Evolutionary conservation across 2,113 vertebrate genomes (phyloP).

Genomic region (Rhinichthys klamathensis): DNA sequence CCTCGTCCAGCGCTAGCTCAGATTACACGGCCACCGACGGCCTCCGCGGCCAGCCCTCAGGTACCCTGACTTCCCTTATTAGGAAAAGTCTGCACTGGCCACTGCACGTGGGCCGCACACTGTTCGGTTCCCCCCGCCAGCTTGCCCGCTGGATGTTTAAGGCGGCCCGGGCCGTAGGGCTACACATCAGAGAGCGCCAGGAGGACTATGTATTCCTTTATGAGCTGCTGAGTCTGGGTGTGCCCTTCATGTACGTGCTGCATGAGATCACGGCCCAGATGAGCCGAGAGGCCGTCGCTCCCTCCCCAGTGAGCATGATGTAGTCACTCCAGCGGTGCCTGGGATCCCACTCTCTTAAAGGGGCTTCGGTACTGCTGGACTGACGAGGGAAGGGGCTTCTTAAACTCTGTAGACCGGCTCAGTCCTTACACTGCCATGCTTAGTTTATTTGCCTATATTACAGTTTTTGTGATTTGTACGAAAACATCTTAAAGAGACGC

Average conservation of each 20-base stretch:
- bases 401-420: conserved; percentile 27
- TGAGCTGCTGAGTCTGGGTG: conserved; percentile 89
- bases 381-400: background rate
- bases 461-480: background rate
- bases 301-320: conserved; percentile 65
- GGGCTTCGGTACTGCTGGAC: background rate
- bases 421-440: background rate
- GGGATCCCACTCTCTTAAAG: conserved; percentile 51
- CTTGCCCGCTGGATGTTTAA: conserved; percentile 83
- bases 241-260: conserved; percentile 87
- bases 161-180: conserved; percentile 71
- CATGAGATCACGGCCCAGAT: conserved; percentile 85
- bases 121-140: conserved; percentile 78
- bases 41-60: conserved; percentile 82
- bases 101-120: conserved; percentile 77
- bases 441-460: background rate
- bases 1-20: conserved; percentile 64
- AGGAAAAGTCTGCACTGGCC: conserved; percentile 83
- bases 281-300: conserved; percentile 79
- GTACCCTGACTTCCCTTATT: conserved; percentile 91
- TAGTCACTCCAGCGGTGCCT: conserved; percentile 64
- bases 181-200: conserved; percentile 85
- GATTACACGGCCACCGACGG: conserved; percentile 67
- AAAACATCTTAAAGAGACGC: background rate
- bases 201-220: conserved; percentile 88